Conservation (phyloP, 1,140 invertebrate species). For the Leptinotarsa defecta region DNA sequence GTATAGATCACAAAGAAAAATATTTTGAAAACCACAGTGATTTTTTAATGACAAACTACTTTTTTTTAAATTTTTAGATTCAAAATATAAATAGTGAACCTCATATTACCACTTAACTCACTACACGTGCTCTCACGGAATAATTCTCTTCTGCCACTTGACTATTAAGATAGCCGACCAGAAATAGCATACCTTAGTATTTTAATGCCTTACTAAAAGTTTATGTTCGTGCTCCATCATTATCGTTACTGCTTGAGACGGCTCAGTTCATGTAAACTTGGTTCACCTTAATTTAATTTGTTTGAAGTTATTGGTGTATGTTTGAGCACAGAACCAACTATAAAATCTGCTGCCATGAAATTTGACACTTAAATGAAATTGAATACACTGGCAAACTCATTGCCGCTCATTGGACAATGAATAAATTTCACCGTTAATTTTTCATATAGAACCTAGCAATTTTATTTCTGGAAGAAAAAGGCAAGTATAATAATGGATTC, state of each 20-base stretch:
- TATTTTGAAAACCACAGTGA: no score
- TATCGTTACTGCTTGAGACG: background rate
- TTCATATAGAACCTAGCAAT: no score
- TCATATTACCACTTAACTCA: no score
- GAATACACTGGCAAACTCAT: no score
- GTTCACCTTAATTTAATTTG: background rate
- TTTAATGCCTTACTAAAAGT: background rate
- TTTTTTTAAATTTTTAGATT: no score
- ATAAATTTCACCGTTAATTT: no score
- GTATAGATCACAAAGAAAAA: no score
- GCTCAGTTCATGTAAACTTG: slow-evolving; percentile 5
- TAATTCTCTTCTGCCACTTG: background rate
- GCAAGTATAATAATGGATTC: no score
- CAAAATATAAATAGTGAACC: no score
- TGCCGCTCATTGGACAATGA: no score
- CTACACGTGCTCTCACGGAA: background rate
- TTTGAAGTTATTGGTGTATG: background rate
- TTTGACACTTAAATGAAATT: background rate
- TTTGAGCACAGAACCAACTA: background rate
- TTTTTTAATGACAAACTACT: no score
- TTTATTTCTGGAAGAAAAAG: no score
- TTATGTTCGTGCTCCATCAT: background rate
- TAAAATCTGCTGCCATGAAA: background rate
- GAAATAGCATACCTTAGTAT: background rate
- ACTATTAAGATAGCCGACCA: background rate